phyloP scores from a whole-genome alignment of 2,113 vertebrate genomes.

The Prunella himalayana region DNA sequence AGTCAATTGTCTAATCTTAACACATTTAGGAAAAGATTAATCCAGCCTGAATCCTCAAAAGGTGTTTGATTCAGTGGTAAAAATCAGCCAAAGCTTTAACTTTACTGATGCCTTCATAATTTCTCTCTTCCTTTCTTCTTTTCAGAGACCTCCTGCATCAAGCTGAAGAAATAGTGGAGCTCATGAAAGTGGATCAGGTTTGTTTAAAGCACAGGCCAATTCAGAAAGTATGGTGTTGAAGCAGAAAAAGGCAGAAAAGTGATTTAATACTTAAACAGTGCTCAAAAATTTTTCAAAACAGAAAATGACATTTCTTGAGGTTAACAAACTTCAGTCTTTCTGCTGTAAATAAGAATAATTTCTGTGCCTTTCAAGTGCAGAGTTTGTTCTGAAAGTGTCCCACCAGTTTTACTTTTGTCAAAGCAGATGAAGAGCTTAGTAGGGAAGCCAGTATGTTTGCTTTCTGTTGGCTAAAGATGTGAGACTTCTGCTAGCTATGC shows the following conservation, averaged over 20 bases:
- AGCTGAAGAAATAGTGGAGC: constrained; percentile 61
- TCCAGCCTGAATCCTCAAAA: neutral
- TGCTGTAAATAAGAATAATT: neutral
- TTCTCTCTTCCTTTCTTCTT: neutral
- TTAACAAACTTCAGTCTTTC: neutral
- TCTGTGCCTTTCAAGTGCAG: neutral
- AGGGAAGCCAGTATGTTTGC: neutral
- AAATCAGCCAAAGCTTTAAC: neutral
- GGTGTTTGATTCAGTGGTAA: neutral
- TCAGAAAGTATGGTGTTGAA: neutral
- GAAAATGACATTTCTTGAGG: neutral
- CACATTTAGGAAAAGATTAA: neutral
- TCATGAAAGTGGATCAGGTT: constrained; percentile 68
- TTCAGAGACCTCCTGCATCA: constrained; percentile 65
- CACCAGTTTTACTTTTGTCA: neutral
- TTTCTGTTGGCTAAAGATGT: neutral
- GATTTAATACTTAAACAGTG: neutral
- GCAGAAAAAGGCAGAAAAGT: neutral
- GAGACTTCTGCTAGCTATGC: neutral
- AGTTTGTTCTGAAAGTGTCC: neutral
- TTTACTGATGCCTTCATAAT: neutral
- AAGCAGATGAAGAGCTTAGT: neutral
- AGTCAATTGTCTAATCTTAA: neutral
- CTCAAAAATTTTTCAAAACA: neutral
- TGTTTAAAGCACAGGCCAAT: neutral